Base-by-base conservation (phyloP, 2,113 vertebrate species). In the Amia ocellicauda region DNA sequence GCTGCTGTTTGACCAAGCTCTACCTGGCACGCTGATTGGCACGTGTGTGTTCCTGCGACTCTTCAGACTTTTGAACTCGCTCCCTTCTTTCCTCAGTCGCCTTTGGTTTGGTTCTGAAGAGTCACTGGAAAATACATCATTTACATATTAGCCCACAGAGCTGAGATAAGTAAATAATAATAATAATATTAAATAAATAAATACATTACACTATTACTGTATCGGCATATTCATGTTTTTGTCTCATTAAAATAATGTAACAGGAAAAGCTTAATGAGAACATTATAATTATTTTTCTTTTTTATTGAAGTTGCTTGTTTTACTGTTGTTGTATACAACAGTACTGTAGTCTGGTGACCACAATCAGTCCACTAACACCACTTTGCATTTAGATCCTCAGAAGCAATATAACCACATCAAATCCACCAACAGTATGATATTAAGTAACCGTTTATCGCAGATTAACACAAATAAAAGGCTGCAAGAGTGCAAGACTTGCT, bases 11-110 rank as follows among this genome's bases (percentile, higher is more conserved):
- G n/a, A n/a, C n/a, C n/a, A n/a, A 43, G 20, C 53, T 49, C 60
- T 91, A 99, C 96, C 96, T 92, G 94, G 86, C 81, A 91, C 88
- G 66, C 87, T 86, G 45, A 91, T 83, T 64, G 88, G 85, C 3
- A 90, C 56, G 59, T 95, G 91, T 3, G 66, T 80, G 66, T 89
- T 94, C 79, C 93, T 92, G 62, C 93, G 91, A 77, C 81, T 93
- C 74, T 93, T 88, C 88, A 92, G 90, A 80, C 95, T 88, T 73
- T 94, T 91, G 80, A 93, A 97, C 68, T 98, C 97, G 47, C 81
- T 93, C 72, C 92, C 91, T 66, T 98, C 96, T 83, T 95, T 98
- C 69, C 92, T 86, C 56, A 70, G 70, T 70, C 79, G 83, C 59
- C 76, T 90, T 64, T 89, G 92, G 69, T 84, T 78, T 2, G 71